These are phyloP conservation scores for Euura lappo DNA, from an alignment of 1,140 invertebrate genomes.

Conservation along the genomic window DNA sequence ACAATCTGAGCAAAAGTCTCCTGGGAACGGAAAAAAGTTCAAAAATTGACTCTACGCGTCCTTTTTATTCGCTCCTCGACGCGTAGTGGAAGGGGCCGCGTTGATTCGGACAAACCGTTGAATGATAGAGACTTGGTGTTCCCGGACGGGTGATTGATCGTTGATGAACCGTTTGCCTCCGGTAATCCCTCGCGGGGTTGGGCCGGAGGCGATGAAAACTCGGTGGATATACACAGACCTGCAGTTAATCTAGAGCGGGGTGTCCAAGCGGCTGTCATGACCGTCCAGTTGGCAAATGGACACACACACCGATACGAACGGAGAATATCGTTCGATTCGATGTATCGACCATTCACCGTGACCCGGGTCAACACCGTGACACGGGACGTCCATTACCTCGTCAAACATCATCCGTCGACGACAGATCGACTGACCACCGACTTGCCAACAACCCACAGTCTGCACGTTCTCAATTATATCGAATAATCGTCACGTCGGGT, in stretches of 20 bases:
- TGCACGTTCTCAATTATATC: no score
- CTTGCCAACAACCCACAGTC: constrained; percentile 46
- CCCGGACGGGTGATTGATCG: neutral
- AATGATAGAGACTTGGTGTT: neutral
- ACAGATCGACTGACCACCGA: constrained; percentile 49
- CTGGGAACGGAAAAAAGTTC: no score
- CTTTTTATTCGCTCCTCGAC: no score
- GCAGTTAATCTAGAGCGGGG: neutral
- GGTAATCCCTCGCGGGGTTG: neutral
- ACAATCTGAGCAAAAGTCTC: no score
- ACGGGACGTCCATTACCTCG: constrained; percentile 57
- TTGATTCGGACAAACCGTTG: neutral
- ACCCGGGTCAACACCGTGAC: constrained; percentile 50
- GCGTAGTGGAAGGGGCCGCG: no score
- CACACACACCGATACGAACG: neutral
- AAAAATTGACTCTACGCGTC: no score
- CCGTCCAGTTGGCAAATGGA: neutral
- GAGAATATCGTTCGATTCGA: constrained; percentile 3
- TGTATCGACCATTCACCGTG: neutral
- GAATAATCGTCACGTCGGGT: no score
- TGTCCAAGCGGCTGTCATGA: neutral
- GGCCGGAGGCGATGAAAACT: neutral
- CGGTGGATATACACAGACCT: neutral
- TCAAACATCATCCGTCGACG: constrained; percentile 53
- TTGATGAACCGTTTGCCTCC: neutral